Evolutionary conservation across 2,797 vertebrate genomes (phyloP).

Genomic region (Notoglanidium macrostoma): DNA sequence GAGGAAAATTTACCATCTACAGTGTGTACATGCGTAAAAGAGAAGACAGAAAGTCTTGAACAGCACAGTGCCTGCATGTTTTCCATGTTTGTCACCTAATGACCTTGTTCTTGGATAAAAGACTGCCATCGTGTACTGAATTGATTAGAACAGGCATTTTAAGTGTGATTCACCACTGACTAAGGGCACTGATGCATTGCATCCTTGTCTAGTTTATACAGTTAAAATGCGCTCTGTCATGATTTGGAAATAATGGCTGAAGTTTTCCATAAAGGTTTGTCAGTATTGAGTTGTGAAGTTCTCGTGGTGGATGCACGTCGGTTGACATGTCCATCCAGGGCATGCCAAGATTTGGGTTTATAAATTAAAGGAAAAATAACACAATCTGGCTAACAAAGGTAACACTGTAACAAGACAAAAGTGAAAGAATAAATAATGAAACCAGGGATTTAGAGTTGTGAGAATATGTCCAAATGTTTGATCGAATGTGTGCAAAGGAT

Average conservation of each 20-base stretch:
- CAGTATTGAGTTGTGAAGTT: slow-evolving; percentile 29
- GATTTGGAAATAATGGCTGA: slow-evolving; percentile 39
- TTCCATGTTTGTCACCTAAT: slow-evolving; percentile 25
- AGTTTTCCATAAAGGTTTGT: slow-evolving; percentile 38
- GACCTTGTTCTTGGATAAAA: slow-evolving; percentile 18
- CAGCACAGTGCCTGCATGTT: neutral
- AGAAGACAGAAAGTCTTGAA: slow-evolving; percentile 14
- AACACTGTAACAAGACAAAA: slow-evolving; percentile 45
- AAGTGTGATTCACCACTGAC: slow-evolving; percentile 49
- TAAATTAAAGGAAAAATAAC: slow-evolving; percentile 55
- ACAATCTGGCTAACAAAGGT: slow-evolving; percentile 60
- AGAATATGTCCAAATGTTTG: slow-evolving; percentile 62
- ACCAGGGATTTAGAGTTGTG: slow-evolving; percentile 39
- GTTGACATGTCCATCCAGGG: slow-evolving; percentile 30
- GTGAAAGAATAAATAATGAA: slow-evolving; percentile 34
- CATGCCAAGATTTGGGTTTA: slow-evolving; percentile 65
- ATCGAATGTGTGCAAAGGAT: slow-evolving; percentile 54
- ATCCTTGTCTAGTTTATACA: slow-evolving; percentile 26
- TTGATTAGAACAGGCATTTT: slow-evolving; percentile 43
- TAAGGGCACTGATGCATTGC: slow-evolving; percentile 40
- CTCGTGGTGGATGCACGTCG: slow-evolving; percentile 41
- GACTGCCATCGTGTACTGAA: slow-evolving; percentile 26
- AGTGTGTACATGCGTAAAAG: slow-evolving; percentile 2
- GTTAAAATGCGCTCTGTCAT: slow-evolving; percentile 50
- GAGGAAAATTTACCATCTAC: neutral